Evolutionary conservation across 2,888 invertebrate genomes (phyloP).

Genomic region (Monoplex corrugatus): DNA sequence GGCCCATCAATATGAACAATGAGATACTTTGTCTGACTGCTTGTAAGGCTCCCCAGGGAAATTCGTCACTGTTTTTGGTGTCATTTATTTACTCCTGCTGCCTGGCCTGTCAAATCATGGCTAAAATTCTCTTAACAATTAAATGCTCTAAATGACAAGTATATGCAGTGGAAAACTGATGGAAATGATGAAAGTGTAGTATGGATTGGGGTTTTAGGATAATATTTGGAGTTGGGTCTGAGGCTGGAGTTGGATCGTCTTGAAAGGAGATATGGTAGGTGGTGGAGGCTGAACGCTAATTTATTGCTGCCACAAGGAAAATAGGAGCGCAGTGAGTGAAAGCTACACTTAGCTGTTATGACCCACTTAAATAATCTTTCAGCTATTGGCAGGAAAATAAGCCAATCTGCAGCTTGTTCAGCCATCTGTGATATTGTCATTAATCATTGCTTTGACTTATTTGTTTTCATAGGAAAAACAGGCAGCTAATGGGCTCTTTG

Average conservation of each 20-base stretch:
- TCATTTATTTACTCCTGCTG: constrained; percentile 35
- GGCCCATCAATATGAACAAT: constrained; percentile 50
- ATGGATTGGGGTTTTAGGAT: neutral
- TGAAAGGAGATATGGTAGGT: too few relatives aligned
- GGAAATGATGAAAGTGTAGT: neutral
- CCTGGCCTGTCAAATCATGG: constrained; percentile 48
- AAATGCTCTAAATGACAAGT: constrained; percentile 55
- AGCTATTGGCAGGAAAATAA: constrained; percentile 55
- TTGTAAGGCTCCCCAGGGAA: constrained; percentile 42
- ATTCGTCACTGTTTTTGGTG: constrained; percentile 50
- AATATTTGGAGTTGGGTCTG: too few relatives aligned
- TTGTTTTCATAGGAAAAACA: constrained; percentile 54
- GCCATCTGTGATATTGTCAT: constrained; percentile 50
- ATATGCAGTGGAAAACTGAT: constrained; percentile 44
- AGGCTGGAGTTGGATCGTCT: too few relatives aligned
- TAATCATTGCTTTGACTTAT: constrained; percentile 51
- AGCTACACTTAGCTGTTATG: too few relatives aligned
- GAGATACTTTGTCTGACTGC: constrained; percentile 45
- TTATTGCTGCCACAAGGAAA: too few relatives aligned
- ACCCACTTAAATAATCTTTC: too few relatives aligned
- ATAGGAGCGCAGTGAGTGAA: too few relatives aligned
- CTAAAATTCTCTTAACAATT: constrained; percentile 47
- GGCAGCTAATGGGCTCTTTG: constrained; percentile 45
- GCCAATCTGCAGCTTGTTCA: constrained; percentile 57
- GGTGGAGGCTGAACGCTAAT: too few relatives aligned